These are phyloP conservation scores for Sebastes trivittatus DNA, from an alignment of 2,797 vertebrate species.

Conservation along the genomic window DNA sequence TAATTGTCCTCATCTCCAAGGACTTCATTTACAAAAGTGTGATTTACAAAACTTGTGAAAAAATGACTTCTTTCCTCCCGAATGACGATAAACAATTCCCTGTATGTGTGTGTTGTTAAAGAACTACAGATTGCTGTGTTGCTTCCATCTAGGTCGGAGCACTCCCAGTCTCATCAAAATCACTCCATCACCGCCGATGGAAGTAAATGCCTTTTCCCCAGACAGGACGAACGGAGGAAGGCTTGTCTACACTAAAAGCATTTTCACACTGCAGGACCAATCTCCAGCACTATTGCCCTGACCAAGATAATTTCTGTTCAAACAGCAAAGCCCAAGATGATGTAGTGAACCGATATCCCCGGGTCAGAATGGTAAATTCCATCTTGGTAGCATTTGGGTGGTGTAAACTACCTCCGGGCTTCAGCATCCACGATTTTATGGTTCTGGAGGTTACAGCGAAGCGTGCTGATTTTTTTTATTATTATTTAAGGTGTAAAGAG, in stretches of 20 bases:
- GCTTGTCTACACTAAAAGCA: constrained; percentile 69
- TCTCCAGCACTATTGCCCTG: constrained; percentile 51
- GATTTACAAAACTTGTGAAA: neutral
- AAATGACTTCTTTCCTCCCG: neutral
- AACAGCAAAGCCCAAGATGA: constrained; percentile 65
- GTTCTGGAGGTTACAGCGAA: constrained; percentile 59
- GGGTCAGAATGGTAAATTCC: constrained; percentile 61
- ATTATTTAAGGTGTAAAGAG: constrained; percentile 11
- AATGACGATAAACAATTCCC: constrained; percentile 42
- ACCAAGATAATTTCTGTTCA: constrained; percentile 70
- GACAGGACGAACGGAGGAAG: constrained; percentile 43
- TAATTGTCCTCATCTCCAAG: neutral
- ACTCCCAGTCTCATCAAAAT: constrained; percentile 54
- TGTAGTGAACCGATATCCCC: constrained; percentile 58
- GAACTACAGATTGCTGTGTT: constrained; percentile 39
- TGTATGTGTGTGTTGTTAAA: constrained; percentile 21
- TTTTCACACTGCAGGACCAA: constrained; percentile 68
- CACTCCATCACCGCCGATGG: constrained; percentile 54
- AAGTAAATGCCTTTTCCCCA: constrained; percentile 63
- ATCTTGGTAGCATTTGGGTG: constrained; percentile 41
- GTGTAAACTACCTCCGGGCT: constrained; percentile 52
- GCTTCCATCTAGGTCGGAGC: constrained; percentile 40
- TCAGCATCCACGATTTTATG: constrained; percentile 52
- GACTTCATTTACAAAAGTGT: neutral
- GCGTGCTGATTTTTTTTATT: constrained; percentile 23